phyloP scores from a whole-genome alignment of 2,888 invertebrate genomes.

The Melanostoma mellinum region DNA sequence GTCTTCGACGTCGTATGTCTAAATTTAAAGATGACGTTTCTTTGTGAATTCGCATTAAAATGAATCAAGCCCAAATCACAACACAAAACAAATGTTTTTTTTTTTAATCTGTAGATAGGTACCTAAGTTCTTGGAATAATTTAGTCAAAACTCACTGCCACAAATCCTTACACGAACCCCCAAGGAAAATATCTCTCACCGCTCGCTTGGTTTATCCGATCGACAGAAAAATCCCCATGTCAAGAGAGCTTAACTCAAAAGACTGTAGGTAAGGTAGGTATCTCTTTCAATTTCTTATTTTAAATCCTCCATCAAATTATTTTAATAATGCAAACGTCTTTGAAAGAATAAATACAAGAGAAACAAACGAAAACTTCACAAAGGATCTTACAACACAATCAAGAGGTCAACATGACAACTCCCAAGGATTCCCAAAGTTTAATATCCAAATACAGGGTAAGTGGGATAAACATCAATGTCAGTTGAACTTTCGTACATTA shows the following conservation, averaged over 20 bases:
- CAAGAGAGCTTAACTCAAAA: conserved; percentile 10
- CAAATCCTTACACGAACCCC: too few relatives aligned
- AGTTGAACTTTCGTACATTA: conserved; percentile 47
- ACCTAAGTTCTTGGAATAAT: too few relatives aligned
- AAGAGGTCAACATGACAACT: conserved; percentile 70
- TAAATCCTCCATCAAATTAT: conserved; percentile 16
- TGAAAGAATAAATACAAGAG: background rate
- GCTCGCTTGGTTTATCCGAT: too few relatives aligned
- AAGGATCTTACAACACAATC: conserved; percentile 56
- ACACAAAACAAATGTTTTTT: too few relatives aligned
- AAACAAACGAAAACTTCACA: background rate
- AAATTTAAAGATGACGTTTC: too few relatives aligned
- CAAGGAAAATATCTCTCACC: too few relatives aligned
- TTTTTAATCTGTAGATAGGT: too few relatives aligned
- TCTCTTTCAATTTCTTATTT: background rate
- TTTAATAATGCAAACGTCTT: conserved; percentile 22
- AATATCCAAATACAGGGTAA: conserved; percentile 55
- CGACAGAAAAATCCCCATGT: too few relatives aligned
- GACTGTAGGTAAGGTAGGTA: background rate
- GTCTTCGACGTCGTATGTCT: too few relatives aligned
- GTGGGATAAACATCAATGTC: conserved; percentile 59
- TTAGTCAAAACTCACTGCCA: too few relatives aligned
- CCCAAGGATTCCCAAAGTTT: conserved; percentile 49
- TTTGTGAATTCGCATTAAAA: too few relatives aligned
- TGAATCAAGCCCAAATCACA: too few relatives aligned